phyloP scores from a whole-genome alignment of 2,113 vertebrate species.

The Lophotis ruficrista region DNA sequence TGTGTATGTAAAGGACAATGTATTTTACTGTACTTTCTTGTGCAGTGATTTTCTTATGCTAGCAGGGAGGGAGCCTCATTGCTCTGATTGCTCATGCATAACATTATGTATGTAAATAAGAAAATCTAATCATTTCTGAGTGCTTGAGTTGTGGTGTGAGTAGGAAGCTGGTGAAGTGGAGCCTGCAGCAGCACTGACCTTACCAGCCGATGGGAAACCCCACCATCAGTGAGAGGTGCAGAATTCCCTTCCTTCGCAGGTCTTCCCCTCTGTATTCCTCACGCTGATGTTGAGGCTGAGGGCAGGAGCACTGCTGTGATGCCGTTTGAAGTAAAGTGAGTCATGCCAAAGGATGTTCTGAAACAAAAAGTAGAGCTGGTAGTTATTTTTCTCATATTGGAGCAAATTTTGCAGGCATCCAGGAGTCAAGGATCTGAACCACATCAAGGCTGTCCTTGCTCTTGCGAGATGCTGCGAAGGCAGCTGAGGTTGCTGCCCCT shows the following conservation, averaged over 20 bases:
- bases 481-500: neutral
- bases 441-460: neutral
- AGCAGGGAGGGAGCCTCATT: neutral
- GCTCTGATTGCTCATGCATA: neutral
- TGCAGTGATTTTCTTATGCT: neutral
- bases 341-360: neutral
- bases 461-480: neutral
- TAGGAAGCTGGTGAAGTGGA: neutral
- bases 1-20: neutral
- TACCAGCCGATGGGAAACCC: neutral
- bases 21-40: neutral
- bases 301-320: neutral
- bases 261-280: neutral
- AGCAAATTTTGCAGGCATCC: neutral
- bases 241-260: neutral
- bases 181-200: neutral
- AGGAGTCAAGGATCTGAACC: neutral
- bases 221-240: neutral
- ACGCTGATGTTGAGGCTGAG: neutral
- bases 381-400: neutral
- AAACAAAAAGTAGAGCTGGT: neutral
- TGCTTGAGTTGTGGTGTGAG: neutral
- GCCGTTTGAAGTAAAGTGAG: neutral
- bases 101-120: neutral
- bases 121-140: slow-evolving; percentile 7